Evolutionary conservation across 2,888 invertebrate genomes (phyloP).

Genomic region (Omphaloscelis lunosa): DNA sequence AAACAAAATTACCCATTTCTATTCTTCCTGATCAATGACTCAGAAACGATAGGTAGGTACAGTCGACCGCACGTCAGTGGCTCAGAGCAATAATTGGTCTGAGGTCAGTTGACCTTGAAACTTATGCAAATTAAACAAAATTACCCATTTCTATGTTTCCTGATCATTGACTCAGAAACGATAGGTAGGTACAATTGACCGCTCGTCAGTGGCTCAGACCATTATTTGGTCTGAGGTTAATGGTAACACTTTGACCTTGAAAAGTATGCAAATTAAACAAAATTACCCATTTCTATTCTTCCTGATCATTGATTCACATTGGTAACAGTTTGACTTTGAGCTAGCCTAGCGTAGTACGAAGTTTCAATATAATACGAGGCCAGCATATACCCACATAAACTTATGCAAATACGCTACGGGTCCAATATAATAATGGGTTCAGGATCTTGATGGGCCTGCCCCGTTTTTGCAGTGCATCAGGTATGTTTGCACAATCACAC

Average conservation of each 20-base stretch:
- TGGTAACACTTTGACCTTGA: neutral
- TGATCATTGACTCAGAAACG: slow-evolving; percentile 16
- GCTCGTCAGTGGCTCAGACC: too few species aligned
- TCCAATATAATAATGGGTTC: too few species aligned
- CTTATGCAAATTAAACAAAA: slow-evolving; percentile 15
- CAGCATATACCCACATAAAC: too few species aligned
- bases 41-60: slow-evolving; percentile 11
- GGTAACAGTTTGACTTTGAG: too few species aligned
- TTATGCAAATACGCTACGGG: too few species aligned
- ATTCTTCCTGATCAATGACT: slow-evolving; percentile 31
- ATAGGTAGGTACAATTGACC: neutral
- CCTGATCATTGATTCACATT: slow-evolving; percentile 16
- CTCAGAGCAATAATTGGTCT: too few species aligned
- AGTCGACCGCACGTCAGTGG: too few species aligned
- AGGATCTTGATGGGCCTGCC: too few species aligned
- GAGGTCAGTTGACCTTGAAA: neutral
- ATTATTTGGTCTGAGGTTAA: too few species aligned
- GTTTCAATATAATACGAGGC: neutral
- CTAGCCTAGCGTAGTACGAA: neutral
- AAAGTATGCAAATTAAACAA: slow-evolving; percentile 24
- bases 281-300: slow-evolving; percentile 30
- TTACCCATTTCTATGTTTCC: slow-evolving; percentile 32
- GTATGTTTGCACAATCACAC: too few species aligned
- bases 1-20: slow-evolving; percentile 12
- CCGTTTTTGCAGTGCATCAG: too few species aligned